Evolutionary conservation across 2,113 vertebrate species (phyloP).

Genomic region (Lophochroa leadbeateri): DNA sequence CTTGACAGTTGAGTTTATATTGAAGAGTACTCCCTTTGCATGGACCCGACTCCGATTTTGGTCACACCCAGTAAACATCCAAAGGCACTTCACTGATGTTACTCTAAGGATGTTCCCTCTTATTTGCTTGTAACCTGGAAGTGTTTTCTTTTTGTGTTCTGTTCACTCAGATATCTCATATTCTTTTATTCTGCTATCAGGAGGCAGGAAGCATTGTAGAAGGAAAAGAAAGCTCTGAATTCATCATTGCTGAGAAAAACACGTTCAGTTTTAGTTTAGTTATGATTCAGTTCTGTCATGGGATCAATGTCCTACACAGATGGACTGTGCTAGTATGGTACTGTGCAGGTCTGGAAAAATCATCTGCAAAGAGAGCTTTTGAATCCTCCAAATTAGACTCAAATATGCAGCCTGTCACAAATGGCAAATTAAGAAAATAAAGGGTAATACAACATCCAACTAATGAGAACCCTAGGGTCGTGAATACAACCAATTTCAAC

Average conservation of each 20-base stretch:
- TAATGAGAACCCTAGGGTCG: constrained; percentile 41
- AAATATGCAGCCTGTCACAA: background rate
- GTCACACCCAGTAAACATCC: background rate
- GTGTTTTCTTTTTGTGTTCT: background rate
- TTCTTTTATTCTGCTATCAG: background rate
- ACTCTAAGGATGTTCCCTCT: background rate
- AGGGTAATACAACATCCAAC: background rate
- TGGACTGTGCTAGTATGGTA: background rate
- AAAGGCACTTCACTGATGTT: background rate
- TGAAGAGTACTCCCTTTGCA: background rate
- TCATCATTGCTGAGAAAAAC: background rate
- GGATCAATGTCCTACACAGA: background rate
- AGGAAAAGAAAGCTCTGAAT: background rate
- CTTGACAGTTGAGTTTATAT: background rate
- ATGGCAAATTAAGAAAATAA: constrained; percentile 37
- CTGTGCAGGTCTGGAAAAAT: background rate
- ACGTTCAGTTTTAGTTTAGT: background rate
- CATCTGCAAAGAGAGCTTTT: background rate
- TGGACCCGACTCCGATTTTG: background rate
- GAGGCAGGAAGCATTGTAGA: background rate
- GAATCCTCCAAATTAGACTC: background rate
- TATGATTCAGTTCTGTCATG: background rate
- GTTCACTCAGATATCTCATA: background rate
- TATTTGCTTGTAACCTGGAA: background rate
- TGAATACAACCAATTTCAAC: constrained; percentile 11